phyloP scores from a whole-genome alignment of 2,888 invertebrate species.

The Globia sparganii region DNA sequence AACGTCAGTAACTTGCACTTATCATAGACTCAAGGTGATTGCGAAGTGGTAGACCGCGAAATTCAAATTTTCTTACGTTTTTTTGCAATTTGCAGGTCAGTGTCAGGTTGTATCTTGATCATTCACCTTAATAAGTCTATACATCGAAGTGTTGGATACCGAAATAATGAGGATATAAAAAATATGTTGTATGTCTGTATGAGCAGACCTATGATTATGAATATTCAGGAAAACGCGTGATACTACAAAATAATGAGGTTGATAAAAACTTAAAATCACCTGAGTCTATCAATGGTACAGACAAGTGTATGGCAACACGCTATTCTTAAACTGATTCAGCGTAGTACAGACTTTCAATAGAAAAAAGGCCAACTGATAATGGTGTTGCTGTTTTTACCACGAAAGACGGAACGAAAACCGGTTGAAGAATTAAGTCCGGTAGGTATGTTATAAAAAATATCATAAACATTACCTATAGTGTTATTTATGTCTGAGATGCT shows the following conservation, averaged over 20 bases:
- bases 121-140: too few species aligned
- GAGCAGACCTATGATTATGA: background rate
- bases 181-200: background rate
- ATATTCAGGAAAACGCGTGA: background rate
- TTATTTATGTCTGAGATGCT: background rate
- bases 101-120: too few species aligned
- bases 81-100: too few species aligned
- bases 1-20: background rate
- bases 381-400: background rate
- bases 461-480: background rate
- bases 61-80: too few species aligned
- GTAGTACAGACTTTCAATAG: background rate
- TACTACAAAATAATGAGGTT: background rate
- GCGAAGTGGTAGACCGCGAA: too few species aligned
- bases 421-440: background rate
- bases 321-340: background rate
- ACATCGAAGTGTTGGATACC: too few species aligned
- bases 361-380: background rate
- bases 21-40: too few species aligned
- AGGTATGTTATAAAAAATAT: background rate
- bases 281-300: background rate
- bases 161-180: background rate
- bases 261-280: background rate
- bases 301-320: background rate
- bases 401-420: conserved; percentile 1